A percentile compares a stretch with the other conserved stretches of the same genome.
These are phyloP conservation scores for Siphamia tubifer DNA, from an alignment of 2,113 vertebrate species.

Conservation along the genomic window DNA sequence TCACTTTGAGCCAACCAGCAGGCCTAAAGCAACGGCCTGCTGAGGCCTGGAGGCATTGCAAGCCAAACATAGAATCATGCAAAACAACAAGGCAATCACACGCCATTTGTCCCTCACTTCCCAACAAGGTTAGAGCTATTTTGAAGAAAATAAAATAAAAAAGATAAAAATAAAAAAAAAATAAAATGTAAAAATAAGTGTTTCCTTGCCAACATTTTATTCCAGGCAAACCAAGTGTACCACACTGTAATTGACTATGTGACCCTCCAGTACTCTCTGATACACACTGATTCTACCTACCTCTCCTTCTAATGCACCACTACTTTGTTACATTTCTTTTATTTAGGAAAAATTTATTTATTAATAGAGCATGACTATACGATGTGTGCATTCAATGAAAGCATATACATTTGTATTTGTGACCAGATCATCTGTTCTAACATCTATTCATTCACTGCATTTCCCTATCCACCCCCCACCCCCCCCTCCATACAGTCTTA, in stretches of 20 bases:
- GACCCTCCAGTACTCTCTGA: neutral
- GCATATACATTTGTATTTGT: neutral
- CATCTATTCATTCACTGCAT: neutral
- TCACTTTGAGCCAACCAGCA: conserved; percentile 42
- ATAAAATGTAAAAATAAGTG: conserved; percentile 21
- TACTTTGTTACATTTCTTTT: neutral
- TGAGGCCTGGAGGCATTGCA: conserved; percentile 21
- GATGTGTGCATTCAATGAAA: neutral
- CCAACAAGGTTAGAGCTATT: conserved; percentile 37
- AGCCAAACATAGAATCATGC: conserved; percentile 54
- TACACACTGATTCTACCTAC: too few relatives aligned
- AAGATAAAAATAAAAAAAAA: conserved; percentile 13
- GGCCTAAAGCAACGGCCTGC: conserved; percentile 38
- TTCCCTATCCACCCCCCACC: too few relatives aligned
- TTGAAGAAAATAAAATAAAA: conserved; percentile 6
- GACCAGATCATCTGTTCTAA: neutral
- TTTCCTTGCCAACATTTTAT: conserved; percentile 17
- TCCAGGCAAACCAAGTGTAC: conserved; percentile 3
- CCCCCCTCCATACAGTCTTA: neutral
- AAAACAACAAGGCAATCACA: conserved; percentile 45
- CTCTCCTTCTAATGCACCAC: too few relatives aligned
- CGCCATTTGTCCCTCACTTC: conserved; percentile 32
- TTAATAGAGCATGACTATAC: neutral
- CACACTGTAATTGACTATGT: conserved; percentile 19
- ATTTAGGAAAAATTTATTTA: neutral